Evolutionary conservation across 2,113 vertebrate genomes (phyloP).

Genomic region (Gymnogyps californianus): DNA sequence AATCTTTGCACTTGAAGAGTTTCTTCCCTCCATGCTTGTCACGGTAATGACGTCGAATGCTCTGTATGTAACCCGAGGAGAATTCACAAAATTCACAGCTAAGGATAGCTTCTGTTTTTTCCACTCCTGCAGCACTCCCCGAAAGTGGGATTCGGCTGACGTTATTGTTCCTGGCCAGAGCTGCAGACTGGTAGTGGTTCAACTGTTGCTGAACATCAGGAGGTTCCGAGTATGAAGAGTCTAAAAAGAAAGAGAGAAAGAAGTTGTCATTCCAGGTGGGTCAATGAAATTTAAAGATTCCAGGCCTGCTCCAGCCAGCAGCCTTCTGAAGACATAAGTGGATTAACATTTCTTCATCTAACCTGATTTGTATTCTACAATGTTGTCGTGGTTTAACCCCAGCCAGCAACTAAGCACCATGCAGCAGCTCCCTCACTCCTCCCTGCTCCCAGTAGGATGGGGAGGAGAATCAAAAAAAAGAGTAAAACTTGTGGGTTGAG

Average conservation of each 20-base stretch:
- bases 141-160: slow-evolving; percentile 69
- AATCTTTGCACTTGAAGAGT: slow-evolving; percentile 96
- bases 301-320: not conserved
- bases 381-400: too few species aligned
- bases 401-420: too few species aligned
- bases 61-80: slow-evolving; percentile 95
- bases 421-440: too few species aligned
- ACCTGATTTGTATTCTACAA: not conserved
- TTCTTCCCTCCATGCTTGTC: slow-evolving; percentile 93
- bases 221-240: slow-evolving; percentile 85
- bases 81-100: slow-evolving; percentile 96
- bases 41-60: slow-evolving; percentile 89
- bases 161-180: slow-evolving; percentile 78
- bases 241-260: slow-evolving; percentile 52
- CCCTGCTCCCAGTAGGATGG: too few species aligned
- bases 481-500: too few species aligned
- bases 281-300: not conserved
- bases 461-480: too few species aligned
- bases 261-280: not conserved
- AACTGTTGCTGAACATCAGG: slow-evolving; percentile 90
- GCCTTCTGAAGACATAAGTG: not conserved
- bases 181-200: slow-evolving; percentile 86
- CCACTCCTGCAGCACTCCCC: slow-evolving; percentile 26
- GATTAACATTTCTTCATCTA: not conserved
- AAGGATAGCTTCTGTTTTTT: slow-evolving; percentile 80